A percentile compares a stretch with the other conserved stretches of the same genome.
Evolutionary conservation across 2,113 vertebrate species (phyloP).

Genomic region (Recurvirostra avosetta): DNA sequence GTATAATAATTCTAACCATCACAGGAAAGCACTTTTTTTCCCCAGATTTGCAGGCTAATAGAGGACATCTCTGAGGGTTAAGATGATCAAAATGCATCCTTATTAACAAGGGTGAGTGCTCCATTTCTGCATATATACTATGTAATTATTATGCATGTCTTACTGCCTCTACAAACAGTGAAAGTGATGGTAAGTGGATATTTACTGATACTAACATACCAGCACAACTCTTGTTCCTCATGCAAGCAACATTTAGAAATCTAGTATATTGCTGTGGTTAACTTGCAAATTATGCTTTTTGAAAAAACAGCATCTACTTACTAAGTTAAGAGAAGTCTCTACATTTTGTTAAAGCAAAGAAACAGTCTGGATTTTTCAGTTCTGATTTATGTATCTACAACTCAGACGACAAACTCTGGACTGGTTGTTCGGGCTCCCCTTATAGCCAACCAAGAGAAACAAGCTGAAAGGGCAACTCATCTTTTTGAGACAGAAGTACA

Average conservation of each 20-base stretch:
- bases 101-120: not conserved
- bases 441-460: not conserved
- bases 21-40: not conserved
- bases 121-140: not conserved
- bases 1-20: not conserved
- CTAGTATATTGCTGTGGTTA: not conserved
- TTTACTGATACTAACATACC: not conserved
- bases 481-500: not conserved
- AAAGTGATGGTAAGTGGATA: accelerated
- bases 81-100: not conserved
- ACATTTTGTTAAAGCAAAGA: not conserved
- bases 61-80: not conserved
- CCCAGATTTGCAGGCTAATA: not conserved
- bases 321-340: not conserved
- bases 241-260: not conserved
- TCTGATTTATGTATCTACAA: not conserved
- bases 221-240: not conserved
- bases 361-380: not conserved
- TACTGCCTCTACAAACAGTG: not conserved
- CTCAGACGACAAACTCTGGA: not conserved
- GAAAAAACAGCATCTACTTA: not conserved
- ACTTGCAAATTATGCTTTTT: not conserved
- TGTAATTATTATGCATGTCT: no score
- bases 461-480: not conserved
- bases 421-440: not conserved